Evolutionary conservation across 2,113 vertebrate species (phyloP), one percentile per base, ranked within the genome.

Genomic region (Fukomys damarensis): DNA sequence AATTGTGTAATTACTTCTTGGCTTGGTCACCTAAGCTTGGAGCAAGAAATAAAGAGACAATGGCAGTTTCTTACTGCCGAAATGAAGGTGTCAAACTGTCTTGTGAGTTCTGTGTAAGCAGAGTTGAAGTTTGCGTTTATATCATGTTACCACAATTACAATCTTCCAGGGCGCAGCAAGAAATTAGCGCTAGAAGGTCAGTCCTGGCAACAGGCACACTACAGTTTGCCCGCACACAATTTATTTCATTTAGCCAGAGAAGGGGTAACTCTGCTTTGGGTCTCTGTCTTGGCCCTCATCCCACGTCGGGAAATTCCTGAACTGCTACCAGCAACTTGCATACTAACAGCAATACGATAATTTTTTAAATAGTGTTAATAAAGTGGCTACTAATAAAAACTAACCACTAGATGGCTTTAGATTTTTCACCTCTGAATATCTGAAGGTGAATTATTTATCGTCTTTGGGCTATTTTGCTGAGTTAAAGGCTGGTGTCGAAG

Each of bases 1-100:
- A 99, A 99, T 98, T 98, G 98, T 98, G 96, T 98, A 98, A 99
- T 99, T 98, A 99, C 98, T 98, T 98, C 98, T 98, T 97, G 98
- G 98, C 96, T 97, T 97, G 98, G 98, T 98, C 98, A 98, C 98
- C 98, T 97, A 98, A 98, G 97, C 98, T 98, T 94, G n/a, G 97
- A 98, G 97, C 98, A 98, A 98, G 98, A 97, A 98, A 91, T 86
- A 95, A 95, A 97, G 97, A 99, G 98, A 98, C 97, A 93, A 97
- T 86, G 97, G 95, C 96, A 96, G 98, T 98, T 98, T 98, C 98
- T 97, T 98, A 97, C 96, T 82, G 97, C 97, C 97, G 98, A 98
- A 95, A 98, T 93, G 94, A 85, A 98, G 98, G 98, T 98, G 98
- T 98, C 98, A 97, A 94, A 96, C 98, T 98, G 97, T 98, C 98